Conservation (phyloP, 2,888 invertebrate genomes). For the Chrysopilus asiliformis region DNA sequence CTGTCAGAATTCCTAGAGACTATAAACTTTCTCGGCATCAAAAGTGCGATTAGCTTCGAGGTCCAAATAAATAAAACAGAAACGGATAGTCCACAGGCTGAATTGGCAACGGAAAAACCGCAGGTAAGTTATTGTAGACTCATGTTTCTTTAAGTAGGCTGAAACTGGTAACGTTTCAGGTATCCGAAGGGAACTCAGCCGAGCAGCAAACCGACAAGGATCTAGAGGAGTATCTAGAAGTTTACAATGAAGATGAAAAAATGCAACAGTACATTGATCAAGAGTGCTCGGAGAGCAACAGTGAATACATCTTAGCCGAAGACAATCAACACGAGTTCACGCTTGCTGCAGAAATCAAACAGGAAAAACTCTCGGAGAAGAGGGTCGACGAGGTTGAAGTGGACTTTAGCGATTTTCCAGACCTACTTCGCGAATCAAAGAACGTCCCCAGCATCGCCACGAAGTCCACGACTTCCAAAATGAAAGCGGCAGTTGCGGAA, state of each 20-base stretch:
- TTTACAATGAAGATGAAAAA: slow-evolving; percentile 30
- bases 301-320: slow-evolving; percentile 32
- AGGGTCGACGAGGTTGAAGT: background rate
- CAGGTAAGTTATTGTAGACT: background rate
- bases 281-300: slow-evolving; percentile 21
- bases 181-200: too few species aligned
- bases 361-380: slow-evolving; percentile 2
- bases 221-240: slow-evolving; percentile 31
- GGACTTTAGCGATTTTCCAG: too few species aligned
- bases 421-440: too few species aligned
- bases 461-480: too few species aligned
- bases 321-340: slow-evolving; percentile 19
- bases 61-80: slow-evolving; percentile 17
- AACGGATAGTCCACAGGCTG: background rate
- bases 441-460: too few species aligned
- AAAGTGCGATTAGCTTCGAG: slow-evolving; percentile 34
- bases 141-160: too few species aligned
- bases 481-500: too few species aligned
- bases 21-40: slow-evolving; percentile 31
- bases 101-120: background rate
- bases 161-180: too few species aligned
- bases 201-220: slow-evolving; percentile 17
- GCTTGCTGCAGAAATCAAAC: slow-evolving; percentile 17
- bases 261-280: slow-evolving; percentile 31
- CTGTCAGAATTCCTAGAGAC: slow-evolving; percentile 32